Conservation (phyloP, 1,140 invertebrate genomes). For the Marisa cornuarietis region DNA sequence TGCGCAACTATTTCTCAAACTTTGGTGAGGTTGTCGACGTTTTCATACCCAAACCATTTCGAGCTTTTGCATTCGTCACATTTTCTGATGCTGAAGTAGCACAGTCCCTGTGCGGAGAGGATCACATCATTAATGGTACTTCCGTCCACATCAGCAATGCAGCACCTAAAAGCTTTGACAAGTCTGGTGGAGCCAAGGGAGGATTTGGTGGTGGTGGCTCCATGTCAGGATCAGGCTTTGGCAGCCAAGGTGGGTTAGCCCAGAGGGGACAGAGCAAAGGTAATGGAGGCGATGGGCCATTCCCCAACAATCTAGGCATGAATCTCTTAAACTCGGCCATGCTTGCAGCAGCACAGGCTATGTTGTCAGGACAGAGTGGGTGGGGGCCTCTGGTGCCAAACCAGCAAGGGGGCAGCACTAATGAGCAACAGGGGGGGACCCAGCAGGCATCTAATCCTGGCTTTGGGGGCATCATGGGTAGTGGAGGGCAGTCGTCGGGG, state of each 20-base stretch:
- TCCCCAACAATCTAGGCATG: constrained; percentile 51
- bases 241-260: constrained; percentile 35
- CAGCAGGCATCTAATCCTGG: constrained; percentile 13
- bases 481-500: constrained; percentile 6
- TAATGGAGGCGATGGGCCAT: constrained; percentile 33
- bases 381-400: constrained; percentile 49
- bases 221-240: constrained; percentile 18
- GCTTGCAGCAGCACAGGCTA: constrained; percentile 60
- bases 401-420: constrained; percentile 41
- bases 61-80: constrained; percentile 70
- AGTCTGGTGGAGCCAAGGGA: constrained; percentile 8
- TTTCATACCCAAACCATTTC: constrained; percentile 69
- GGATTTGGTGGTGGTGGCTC: constrained; percentile 18
- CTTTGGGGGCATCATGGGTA: constrained; percentile 25
- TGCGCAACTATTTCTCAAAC: constrained; percentile 66
- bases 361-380: constrained; percentile 54
- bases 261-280: constrained; percentile 41
- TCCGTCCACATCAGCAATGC: constrained; percentile 96
- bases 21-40: constrained; percentile 69
- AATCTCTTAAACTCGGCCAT: constrained; percentile 58
- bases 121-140: constrained; percentile 95
- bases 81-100: constrained; percentile 75
- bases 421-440: constrained; percentile 24
- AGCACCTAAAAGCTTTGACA: constrained; percentile 78
- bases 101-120: constrained; percentile 92